Conservation (phyloP, 2,113 vertebrate species). For the Empidonax traillii region DNA sequence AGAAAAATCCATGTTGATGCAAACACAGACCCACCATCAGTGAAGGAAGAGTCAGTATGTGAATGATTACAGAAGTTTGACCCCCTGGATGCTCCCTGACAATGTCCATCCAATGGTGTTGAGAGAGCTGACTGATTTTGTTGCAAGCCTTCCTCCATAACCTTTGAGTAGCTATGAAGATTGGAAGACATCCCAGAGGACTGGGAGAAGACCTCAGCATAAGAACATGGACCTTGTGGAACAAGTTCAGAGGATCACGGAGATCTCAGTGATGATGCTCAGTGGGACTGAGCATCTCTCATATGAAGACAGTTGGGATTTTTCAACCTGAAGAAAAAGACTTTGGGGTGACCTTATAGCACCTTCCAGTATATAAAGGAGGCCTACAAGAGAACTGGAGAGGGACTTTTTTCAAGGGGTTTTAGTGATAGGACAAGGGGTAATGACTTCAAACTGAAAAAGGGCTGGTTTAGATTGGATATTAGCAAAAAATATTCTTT, state of each 20-base stretch:
- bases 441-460: background rate
- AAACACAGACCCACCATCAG: background rate
- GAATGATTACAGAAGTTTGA: background rate
- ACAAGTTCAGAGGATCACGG: background rate
- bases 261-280: background rate
- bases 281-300: background rate
- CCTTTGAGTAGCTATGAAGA: background rate
- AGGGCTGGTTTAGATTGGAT: background rate
- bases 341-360: background rate
- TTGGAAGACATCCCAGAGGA: background rate
- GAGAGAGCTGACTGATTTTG: background rate
- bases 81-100: no score
- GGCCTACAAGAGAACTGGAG: background rate
- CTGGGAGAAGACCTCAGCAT: background rate
- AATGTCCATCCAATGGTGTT: background rate
- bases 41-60: background rate
- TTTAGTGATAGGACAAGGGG: background rate
- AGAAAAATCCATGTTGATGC: background rate
- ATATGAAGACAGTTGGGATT: background rate
- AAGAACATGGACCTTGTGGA: background rate
- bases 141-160: background rate
- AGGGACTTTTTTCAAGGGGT: background rate
- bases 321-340: background rate
- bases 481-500: background rate
- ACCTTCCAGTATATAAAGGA: background rate